phyloP scores from a whole-genome alignment of 2,888 invertebrate species.

The Phanerotoma sp. region DNA sequence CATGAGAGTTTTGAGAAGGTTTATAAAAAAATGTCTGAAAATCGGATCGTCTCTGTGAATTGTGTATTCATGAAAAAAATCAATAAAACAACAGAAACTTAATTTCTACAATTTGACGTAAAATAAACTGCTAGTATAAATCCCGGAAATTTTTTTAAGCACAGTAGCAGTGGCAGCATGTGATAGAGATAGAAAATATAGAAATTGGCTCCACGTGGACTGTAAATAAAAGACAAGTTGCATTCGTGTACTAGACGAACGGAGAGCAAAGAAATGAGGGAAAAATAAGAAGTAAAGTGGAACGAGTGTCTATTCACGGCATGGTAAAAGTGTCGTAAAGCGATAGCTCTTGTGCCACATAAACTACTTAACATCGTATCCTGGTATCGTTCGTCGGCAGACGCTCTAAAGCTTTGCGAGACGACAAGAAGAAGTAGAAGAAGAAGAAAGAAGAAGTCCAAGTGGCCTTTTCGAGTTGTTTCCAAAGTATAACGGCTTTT shows the following conservation, averaged over 20 bases:
- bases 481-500: not conserved
- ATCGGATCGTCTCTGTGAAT: too few relatives aligned
- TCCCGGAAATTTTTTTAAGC: not conserved
- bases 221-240: slow-evolving; percentile 16
- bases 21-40: too few relatives aligned
- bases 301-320: slow-evolving; percentile 26
- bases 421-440: too few relatives aligned
- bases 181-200: slow-evolving; percentile 9
- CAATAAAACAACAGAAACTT: too few relatives aligned
- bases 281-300: slow-evolving; percentile 12
- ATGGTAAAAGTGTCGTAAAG: slow-evolving; percentile 24
- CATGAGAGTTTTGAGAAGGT: too few relatives aligned
- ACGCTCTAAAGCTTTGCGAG: slow-evolving; percentile 16
- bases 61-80: too few relatives aligned
- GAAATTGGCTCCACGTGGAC: slow-evolving; percentile 13
- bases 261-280: slow-evolving; percentile 1
- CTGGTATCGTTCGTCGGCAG: slow-evolving; percentile 26
- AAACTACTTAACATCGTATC: slow-evolving; percentile 30
- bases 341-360: slow-evolving; percentile 26
- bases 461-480: not conserved
- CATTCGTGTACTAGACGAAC: not conserved
- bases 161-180: not conserved
- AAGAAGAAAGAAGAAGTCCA: not conserved
- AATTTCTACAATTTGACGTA: too few relatives aligned
- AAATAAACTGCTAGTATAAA: not conserved